Conservation (phyloP, 2,888 invertebrate genomes). For the Dysmachus trigonus region DNA sequence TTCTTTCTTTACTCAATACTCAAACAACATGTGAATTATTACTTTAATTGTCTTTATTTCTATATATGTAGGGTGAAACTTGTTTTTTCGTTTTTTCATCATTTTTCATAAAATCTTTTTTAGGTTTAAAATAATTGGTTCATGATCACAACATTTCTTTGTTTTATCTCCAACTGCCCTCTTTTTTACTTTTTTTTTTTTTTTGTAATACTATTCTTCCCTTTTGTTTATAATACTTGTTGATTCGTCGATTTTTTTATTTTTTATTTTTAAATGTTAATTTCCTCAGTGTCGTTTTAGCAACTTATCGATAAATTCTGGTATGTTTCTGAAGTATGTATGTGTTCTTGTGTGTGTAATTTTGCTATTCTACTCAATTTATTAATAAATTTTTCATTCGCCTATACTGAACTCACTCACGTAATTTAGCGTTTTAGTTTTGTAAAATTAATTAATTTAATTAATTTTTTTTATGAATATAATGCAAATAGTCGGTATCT, state of each 20-base stretch:
- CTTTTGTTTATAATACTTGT: constrained; percentile 4
- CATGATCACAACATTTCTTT: constrained; percentile 36
- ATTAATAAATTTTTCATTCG: constrained; percentile 45
- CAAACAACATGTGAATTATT: constrained; percentile 5
- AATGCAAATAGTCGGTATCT: constrained; percentile 5
- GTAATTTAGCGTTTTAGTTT: constrained; percentile 28
- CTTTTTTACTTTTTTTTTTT: too few species aligned
- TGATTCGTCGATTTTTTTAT: constrained; percentile 21
- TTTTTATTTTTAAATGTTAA: constrained; percentile 5
- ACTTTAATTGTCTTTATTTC: neutral
- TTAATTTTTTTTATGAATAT: constrained; percentile 12
- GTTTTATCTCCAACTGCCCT: neutral
- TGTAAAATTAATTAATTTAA: constrained; percentile 31
- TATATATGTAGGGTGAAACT: constrained; percentile 20
- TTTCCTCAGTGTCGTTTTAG: neutral
- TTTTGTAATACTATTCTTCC: neutral
- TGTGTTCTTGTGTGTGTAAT: constrained; percentile 43
- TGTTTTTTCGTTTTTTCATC: constrained; percentile 31
- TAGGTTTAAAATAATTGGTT: constrained; percentile 39
- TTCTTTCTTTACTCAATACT: constrained; percentile 7
- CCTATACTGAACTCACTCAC: constrained; percentile 38
- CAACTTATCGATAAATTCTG: constrained; percentile 31
- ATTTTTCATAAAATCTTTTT: constrained; percentile 36
- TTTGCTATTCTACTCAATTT: constrained; percentile 39
- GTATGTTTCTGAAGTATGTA: constrained; percentile 41